Conservation (phyloP, 2,888 invertebrate species). For the Polyommatus iphigenia region DNA sequence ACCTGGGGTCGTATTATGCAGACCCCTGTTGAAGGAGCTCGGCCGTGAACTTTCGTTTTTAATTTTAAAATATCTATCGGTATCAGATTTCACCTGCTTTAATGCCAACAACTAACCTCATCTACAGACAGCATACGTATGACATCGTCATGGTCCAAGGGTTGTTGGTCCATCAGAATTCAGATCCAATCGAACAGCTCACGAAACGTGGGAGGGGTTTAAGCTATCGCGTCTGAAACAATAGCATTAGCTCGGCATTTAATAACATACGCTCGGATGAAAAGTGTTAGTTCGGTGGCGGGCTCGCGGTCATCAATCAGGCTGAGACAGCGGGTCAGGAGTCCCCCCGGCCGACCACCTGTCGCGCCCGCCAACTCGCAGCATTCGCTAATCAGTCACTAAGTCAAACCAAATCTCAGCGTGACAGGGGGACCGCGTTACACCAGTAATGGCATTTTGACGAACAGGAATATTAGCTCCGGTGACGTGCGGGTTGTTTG, state of each 20-base stretch:
- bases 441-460: constrained; percentile 69
- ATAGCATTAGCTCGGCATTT: not conserved
- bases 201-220: not conserved
- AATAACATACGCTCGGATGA: constrained; percentile 14
- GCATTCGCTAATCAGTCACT: constrained; percentile 79
- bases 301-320: constrained; percentile 59
- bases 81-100: not conserved
- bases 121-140: not conserved
- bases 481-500: constrained; percentile 48
- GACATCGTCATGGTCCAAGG: not conserved
- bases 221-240: not conserved
- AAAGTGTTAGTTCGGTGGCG: constrained; percentile 32
- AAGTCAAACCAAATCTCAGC: constrained; percentile 75
- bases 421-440: constrained; percentile 43
- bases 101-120: not conserved
- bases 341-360: constrained; percentile 67
- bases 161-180: not conserved
- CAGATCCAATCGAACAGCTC: not conserved
- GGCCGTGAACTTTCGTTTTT: not conserved
- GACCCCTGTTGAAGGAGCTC: not conserved
- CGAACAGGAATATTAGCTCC: constrained; percentile 61
- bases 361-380: constrained; percentile 65
- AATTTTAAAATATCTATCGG: not conserved
- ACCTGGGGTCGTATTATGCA: constrained; percentile 10
- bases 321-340: constrained; percentile 63